These are phyloP conservation scores for Prinia subflava DNA, from an alignment of 2,113 vertebrate species.

Conservation along the genomic window DNA sequence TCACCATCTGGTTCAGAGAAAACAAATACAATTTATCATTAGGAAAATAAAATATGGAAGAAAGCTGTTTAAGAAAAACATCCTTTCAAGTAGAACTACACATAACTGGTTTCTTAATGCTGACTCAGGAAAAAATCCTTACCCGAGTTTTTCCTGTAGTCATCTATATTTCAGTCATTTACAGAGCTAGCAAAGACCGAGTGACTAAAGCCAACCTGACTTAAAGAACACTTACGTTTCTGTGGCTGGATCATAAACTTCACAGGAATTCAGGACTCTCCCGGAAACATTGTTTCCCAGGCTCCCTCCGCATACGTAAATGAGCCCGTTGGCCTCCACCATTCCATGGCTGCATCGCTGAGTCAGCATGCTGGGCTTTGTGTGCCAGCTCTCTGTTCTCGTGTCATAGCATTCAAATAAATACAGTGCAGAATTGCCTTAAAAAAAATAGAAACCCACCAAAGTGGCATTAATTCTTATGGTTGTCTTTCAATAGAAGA, in stretches of 20 bases:
- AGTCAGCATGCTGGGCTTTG: conserved; percentile 93
- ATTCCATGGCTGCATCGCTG: conserved; percentile 95
- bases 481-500: not conserved
- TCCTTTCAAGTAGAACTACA: not conserved
- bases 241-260: conserved; percentile 92
- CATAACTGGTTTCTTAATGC: not conserved
- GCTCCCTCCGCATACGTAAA: conserved; percentile 95
- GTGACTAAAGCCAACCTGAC: not conserved
- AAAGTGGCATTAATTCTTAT: conserved; percentile 35
- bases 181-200: not conserved
- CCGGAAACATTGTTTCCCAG: conserved; percentile 95
- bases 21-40: not conserved
- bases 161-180: not conserved
- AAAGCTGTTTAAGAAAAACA: not conserved
- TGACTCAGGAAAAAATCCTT: not conserved
- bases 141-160: not conserved
- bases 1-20: not conserved
- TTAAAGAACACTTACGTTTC: conserved; percentile 81
- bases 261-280: conserved; percentile 91
- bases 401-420: conserved; percentile 98
- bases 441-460: conserved; percentile 53
- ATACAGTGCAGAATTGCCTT: conserved; percentile 92
- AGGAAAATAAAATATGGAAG: not conserved
- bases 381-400: conserved; percentile 93
- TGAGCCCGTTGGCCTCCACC: conserved; percentile 89